Evolutionary conservation across 2,888 invertebrate genomes (phyloP).

Genomic region (Clistopyga incitator): DNA sequence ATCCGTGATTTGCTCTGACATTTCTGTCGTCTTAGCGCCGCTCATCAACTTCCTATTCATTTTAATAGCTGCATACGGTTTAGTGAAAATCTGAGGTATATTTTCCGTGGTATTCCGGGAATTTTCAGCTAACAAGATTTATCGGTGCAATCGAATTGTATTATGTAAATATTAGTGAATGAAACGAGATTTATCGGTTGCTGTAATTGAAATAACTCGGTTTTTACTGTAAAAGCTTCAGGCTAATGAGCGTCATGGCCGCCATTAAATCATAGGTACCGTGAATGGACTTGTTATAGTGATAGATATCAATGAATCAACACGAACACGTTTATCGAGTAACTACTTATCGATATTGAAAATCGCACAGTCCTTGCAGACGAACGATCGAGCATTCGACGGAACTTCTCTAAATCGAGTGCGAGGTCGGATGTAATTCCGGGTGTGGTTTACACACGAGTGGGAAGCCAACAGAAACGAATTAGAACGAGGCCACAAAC

Average conservation of each 20-base stretch:
- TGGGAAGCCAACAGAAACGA: constrained; percentile 68
- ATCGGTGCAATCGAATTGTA: background rate
- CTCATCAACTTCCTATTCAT: constrained; percentile 18
- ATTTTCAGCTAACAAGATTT: background rate
- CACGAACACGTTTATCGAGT: background rate
- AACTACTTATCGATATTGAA: background rate
- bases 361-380: background rate
- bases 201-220: background rate
- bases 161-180: background rate
- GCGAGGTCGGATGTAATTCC: constrained; percentile 45
- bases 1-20: constrained; percentile 14
- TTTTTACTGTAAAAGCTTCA: background rate
- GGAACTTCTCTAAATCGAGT: constrained; percentile 53
- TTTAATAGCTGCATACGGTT: background rate
- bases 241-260: background rate
- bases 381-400: background rate
- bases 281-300: background rate
- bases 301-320: background rate
- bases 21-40: constrained; percentile 44
- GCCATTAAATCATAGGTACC: background rate
- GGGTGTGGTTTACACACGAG: background rate
- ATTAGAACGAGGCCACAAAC: constrained; percentile 75
- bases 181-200: background rate
- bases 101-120: background rate
- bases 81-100: background rate